Evolutionary conservation across 2,797 vertebrate genomes (phyloP), one percentile per base, ranked within the genome.

Genomic region (Sus cebifrons): DNA sequence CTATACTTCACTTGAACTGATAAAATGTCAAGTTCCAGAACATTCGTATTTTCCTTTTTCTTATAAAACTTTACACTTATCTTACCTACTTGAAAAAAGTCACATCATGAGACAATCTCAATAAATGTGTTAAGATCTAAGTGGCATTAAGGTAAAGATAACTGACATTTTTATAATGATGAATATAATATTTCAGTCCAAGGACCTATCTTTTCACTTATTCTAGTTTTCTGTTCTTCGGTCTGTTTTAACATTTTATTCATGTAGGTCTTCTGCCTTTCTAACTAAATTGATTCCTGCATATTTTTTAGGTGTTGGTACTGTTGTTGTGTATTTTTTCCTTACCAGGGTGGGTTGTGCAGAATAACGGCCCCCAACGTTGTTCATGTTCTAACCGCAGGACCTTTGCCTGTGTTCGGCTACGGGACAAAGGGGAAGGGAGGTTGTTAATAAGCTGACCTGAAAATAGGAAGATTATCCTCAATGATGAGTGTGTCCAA

Each of bases 21-120:
- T 20, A 52, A 67, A 81, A 86, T 13, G 8, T 54, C 71, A 79
- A 32, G 23, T 81, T 78, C 78, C n/a, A 49, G 27, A 3, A 79
- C 82, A 81, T 71, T 91, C 5, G 25, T 78, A 54, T 83, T 81
- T 86, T 68, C n/a, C 44, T 67, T 75, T 86, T 84, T 81, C 70
- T 64, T 52, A 86, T 77, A 82, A 85, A 90, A 81, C 27, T 90
- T 87, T 29, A 88, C 49, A 54, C 95, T 40, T 64, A 54, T 84
- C 21, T 56, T 71, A 25, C 29, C 65, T 77, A 27, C 0, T 52
- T 89, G 23, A 40, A 83, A 81, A 56, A 92, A 67, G 74, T 79
- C 86, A 65, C 25, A 65, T 71, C 77, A 88, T 44, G 3, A 27
- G 54, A 93, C 25, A n/a, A 67, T 71, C 17, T 89, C 49, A 93